phyloP scores from a whole-genome alignment of 1,140 invertebrate genomes.

The Leptinotarsa texana region DNA sequence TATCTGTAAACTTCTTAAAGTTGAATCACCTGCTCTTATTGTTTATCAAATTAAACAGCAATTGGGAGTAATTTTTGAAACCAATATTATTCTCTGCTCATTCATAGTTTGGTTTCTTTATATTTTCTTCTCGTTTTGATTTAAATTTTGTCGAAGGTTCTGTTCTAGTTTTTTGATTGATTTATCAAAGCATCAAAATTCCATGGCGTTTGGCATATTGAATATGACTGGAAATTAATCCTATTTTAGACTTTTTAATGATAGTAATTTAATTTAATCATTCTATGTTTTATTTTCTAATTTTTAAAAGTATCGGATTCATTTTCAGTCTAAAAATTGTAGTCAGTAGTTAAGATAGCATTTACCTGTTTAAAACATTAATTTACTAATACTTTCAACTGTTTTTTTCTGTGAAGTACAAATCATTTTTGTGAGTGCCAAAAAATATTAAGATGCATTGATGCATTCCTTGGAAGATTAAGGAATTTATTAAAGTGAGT shows the following conservation, averaged over 20 bases:
- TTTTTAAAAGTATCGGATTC: not conserved
- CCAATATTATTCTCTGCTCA: not conserved
- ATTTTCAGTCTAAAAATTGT: conserved; percentile 9
- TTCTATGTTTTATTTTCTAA: not conserved
- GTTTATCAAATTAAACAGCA: too few species aligned
- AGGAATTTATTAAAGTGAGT: not conserved
- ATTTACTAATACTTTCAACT: conserved; percentile 35
- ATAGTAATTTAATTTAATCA: not conserved
- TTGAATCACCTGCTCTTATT: too few species aligned
- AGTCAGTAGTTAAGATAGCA: conserved; percentile 20
- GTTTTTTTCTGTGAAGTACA: conserved; percentile 39
- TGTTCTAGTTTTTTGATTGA: not conserved
- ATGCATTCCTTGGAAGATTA: conserved; percentile 1
- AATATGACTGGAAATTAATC: not conserved
- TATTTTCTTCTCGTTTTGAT: not conserved
- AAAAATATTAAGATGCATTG: conserved; percentile 15
- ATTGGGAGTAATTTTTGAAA: not conserved
- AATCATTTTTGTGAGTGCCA: conserved; percentile 36
- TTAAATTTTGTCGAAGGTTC: not conserved
- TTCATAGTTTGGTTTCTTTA: not conserved
- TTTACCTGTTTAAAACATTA: conserved; percentile 23
- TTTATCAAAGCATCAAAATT: too few species aligned
- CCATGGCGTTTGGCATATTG: not conserved
- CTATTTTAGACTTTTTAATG: not conserved
- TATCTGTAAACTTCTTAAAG: too few species aligned